Evolutionary conservation across 2,113 vertebrate genomes (phyloP), one percentile per base, ranked within the genome.

Genomic region (Alethe diademata): DNA sequence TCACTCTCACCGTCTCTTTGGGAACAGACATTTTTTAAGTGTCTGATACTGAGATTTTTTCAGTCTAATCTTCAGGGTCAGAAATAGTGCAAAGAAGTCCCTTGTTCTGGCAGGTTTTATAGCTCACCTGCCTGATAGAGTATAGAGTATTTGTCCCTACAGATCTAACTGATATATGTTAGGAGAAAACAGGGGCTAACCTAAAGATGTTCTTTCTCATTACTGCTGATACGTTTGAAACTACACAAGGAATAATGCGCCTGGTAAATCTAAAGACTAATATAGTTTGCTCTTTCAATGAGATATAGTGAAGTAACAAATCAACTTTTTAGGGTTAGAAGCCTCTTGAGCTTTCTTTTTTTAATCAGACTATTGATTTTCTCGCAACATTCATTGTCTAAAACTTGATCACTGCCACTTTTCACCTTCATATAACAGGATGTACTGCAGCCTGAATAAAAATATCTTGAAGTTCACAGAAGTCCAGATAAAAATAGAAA

Each of bases 301-400:
- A 95, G 92, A 97, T 93, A 92, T 65, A 92, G 91, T 94, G 88
- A 97, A 94, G 96, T 86, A 97, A 71, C 78, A 97, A 97, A 97
- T 97, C 94, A 97, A 94, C 95, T 88, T 98, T 97, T 97, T 97
- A 97, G 92, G 79, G 93, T 98, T 96, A 98, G 91, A 96, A 94
- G 67, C 69, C 97, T 95, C 97, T 78, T 90, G 94, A 93, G 96
- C 57, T 97, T 98, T 97, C 86, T 97, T 86, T 95, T 97, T 96
- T 95, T 70, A 97, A 97, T 97, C 96, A 97, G 93, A 95, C 51
- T 98, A 97, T 97, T 94, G 97, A 98, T 98, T 97, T 95, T 88
- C 87, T 96, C 9, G 9, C 67, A 95, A 75, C 82, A 88, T 93
- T 96, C 73, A 80, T 96, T 96, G 95, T 95, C 90, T 97, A 95